A percentile compares a stretch with the other conserved stretches of the same genome.
Evolutionary conservation across 2,888 invertebrate genomes (phyloP).

Genomic region (Germaria angustata): DNA sequence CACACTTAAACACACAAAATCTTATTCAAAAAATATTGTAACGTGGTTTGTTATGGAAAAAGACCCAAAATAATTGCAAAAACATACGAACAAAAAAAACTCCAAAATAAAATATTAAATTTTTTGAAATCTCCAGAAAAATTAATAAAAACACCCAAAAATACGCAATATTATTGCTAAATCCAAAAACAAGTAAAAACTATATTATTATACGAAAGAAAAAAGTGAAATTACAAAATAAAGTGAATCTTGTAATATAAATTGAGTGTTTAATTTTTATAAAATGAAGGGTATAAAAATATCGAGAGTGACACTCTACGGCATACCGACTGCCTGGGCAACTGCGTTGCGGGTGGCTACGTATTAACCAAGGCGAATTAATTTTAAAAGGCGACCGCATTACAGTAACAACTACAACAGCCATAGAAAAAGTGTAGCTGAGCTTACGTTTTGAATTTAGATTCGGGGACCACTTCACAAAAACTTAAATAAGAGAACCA

Average conservation of each 20-base stretch:
- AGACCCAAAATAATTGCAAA: slow-evolving; percentile 41
- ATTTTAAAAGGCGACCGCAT: too few relatives aligned
- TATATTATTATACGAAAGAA: slow-evolving; percentile 78
- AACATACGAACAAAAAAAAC: slow-evolving; percentile 53
- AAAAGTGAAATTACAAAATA: slow-evolving; percentile 72
- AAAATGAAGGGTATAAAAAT: too few relatives aligned
- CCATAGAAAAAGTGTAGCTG: too few relatives aligned
- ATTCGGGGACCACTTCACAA: too few relatives aligned
- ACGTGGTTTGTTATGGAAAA: slow-evolving; percentile 60
- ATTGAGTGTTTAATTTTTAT: slow-evolving; percentile 56
- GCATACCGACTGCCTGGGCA: too few relatives aligned
- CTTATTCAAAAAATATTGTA: slow-evolving; percentile 68
- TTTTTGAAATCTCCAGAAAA: slow-evolving; percentile 58
- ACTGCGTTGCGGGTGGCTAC: too few relatives aligned
- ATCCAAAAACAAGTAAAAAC: slow-evolving; percentile 69
- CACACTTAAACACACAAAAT: slow-evolving; percentile 67
- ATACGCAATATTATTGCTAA: slow-evolving; percentile 63
- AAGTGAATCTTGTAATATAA: slow-evolving; percentile 80
- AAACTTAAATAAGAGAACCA: too few relatives aligned
- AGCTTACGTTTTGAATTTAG: too few relatives aligned
- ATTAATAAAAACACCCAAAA: slow-evolving; percentile 36
- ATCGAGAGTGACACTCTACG: too few relatives aligned
- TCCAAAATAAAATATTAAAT: slow-evolving; percentile 47
- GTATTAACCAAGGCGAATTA: too few relatives aligned
- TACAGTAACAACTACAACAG: too few relatives aligned